These are phyloP conservation scores for Sycophila sp. DNA, from an alignment of 1,140 invertebrate species.

Conservation along the genomic window DNA sequence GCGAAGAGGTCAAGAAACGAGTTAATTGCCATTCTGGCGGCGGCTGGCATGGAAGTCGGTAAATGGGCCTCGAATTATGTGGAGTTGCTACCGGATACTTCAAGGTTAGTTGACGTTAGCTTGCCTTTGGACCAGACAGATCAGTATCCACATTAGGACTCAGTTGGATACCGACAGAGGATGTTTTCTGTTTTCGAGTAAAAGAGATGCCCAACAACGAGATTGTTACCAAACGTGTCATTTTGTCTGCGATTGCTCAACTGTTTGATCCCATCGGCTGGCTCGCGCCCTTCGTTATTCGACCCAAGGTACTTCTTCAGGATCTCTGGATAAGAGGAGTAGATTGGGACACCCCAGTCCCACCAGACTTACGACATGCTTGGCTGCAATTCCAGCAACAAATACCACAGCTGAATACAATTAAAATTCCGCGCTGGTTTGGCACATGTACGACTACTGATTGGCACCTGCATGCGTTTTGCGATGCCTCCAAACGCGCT, in stretches of 20 bases:
- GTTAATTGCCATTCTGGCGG: not conserved
- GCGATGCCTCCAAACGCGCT: not conserved
- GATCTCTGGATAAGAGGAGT: no score
- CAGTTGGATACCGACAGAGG: not conserved
- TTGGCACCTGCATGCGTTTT: not conserved
- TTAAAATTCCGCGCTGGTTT: not conserved
- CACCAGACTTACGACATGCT: not conserved
- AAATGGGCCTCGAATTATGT: not conserved
- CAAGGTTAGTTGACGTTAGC: not conserved
- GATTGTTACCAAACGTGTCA: not conserved
- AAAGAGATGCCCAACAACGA: not conserved
- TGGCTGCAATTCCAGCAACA: not conserved
- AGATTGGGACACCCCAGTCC: not conserved
- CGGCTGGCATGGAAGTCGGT: not conserved
- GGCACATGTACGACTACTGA: not conserved
- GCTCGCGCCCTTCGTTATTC: not conserved
- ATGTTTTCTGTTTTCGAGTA: not conserved
- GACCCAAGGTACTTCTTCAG: not conserved
- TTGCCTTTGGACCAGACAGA: not conserved
- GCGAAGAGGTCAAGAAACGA: not conserved
- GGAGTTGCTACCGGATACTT: not conserved
- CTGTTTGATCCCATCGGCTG: conserved; percentile 8
- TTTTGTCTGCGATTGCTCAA: not conserved
- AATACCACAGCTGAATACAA: not conserved
- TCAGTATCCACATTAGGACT: not conserved